Evolutionary conservation across 2,113 vertebrate genomes (phyloP), one percentile per base, ranked within the genome.

Genomic region (Brachyhypopomus gauderio): DNA sequence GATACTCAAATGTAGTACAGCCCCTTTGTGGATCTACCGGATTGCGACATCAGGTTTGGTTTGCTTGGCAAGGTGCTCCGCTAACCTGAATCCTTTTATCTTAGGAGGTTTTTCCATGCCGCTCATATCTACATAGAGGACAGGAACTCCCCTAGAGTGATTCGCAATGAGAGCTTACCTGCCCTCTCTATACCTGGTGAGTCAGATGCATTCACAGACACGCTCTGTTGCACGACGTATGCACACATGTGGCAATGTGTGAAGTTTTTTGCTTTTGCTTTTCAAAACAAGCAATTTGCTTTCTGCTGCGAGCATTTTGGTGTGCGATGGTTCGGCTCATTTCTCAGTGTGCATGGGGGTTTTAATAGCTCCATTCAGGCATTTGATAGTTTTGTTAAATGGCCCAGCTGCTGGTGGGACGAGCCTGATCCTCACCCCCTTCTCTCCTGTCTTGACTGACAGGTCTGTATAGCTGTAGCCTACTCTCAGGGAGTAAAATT

Each of bases 81-180:
- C 64, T 75, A 81, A 85, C 64, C 74, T 84, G 41, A 85, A 48
- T 77, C 23, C 88, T 64, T 90, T 72, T 89, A 78, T 75, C 84
- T 78, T 69, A 99, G 98, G 94, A 98, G 97, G 89, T 98, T 97
- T 93, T 99, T 99, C 88, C 97, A 99, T 91, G 98, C 96, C 20
- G 96, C 97, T 88, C 97, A 99, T 92, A 97, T 99, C 92, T 99
- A 98, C 84, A 95, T 99, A 89, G 98, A 99, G 88, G 98, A 99
- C 88, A 97, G 96, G 93, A 97, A 89, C 86, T 98, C 98, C 41
- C 96, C 96, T 22, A 94, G 96, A 79, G 97, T 99, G 90, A 96
- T 98, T 88, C 95, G 95, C 92, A 98, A 98, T 93, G 97, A 99
- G 87, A 98, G 93, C 89, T 96, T 98, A 84, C 97, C 97, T 75